Evolutionary conservation across 1,140 invertebrate species (phyloP), one percentile per base, ranked within the genome.

Genomic region (Chymomyza costata): DNA sequence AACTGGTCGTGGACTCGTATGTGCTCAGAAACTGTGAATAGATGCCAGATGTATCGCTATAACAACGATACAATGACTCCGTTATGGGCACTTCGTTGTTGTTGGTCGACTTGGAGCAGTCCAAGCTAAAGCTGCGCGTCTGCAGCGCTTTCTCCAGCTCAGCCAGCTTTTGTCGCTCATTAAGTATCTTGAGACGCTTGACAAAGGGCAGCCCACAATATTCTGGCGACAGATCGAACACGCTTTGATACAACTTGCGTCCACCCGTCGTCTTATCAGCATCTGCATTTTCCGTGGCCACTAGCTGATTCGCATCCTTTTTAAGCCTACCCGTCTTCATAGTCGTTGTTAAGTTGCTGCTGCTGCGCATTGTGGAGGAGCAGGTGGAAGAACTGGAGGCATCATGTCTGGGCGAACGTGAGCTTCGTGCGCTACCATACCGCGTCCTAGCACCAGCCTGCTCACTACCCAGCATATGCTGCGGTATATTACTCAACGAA

Each of bases 191-290:
- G 30, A 95, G 83, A 61, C 94, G 94, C 86, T 95, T 95, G 1
- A 95, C 93, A 71, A 95, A 95, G 0, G 94, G 93, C 38, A 95
- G 80, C n/a, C 93, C 92, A 18, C 92, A 91, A 62, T 95, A 95
- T 78, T 95, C 94, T 0, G 94, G 94, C n/a, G 93, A 94, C 8
- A 95, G 84, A 82, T 95, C 94, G 68, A 95, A 93, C 2, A 95
- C 92, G 6, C 93, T 94, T 40, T 83, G 67, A 48, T 84, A 84
- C 17, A 74, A 51, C 44, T 78, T 78, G 7, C 69, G 32, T 1
- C 53, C 52, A 0, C 15, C 49, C 32, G 2, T 39, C 62, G n/a
- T 30, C 44, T 1, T 40, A 17, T 0, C 41, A 3, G 62, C 37
- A 6, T 53, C 62, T 6, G 48, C 32, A 1, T 53, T 11, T 34